Conservation (phyloP, 2,888 invertebrate species). For the Incurvaria masculella region DNA sequence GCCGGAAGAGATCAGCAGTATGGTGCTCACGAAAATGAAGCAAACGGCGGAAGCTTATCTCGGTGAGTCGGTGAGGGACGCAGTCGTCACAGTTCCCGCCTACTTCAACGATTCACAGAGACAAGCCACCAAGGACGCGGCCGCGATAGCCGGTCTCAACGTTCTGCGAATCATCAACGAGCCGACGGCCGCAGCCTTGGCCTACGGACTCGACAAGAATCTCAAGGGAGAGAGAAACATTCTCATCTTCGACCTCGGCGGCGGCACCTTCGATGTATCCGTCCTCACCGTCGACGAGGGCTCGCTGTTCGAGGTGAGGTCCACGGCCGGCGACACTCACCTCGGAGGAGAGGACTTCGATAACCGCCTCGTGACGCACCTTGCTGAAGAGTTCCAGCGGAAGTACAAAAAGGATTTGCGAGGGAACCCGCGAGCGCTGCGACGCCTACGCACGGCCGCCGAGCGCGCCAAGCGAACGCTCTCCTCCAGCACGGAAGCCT, state of each 20-base stretch:
- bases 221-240: too few species aligned
- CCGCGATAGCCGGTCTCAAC: slow-evolving; percentile 69
- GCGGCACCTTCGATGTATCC: too few species aligned
- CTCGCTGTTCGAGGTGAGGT: too few species aligned
- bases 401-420: slow-evolving; percentile 61
- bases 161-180: too few species aligned
- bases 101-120: slow-evolving; percentile 73
- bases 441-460: slow-evolving; percentile 65
- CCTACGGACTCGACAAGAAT: slow-evolving; percentile 71
- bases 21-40: slow-evolving; percentile 55
- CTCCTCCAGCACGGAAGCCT: slow-evolving; percentile 65
- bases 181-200: slow-evolving; percentile 82
- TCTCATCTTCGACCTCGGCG: too few species aligned
- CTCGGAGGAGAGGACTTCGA: too few species aligned
- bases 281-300: too few species aligned
- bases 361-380: slow-evolving; percentile 53
- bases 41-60: slow-evolving; percentile 72
- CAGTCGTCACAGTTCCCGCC: slow-evolving; percentile 78
- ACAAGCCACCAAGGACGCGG: slow-evolving; percentile 80
- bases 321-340: too few species aligned
- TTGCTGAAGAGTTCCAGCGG: slow-evolving; percentile 59
- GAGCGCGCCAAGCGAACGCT: slow-evolving; percentile 70
- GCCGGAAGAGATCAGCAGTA: slow-evolving; percentile 70
- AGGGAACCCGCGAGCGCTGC: slow-evolving; percentile 57
- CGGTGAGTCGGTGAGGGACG: slow-evolving; percentile 62